Evolutionary conservation across 2,888 invertebrate genomes (phyloP).

Genomic region (Sinohyriopsis cumingii): DNA sequence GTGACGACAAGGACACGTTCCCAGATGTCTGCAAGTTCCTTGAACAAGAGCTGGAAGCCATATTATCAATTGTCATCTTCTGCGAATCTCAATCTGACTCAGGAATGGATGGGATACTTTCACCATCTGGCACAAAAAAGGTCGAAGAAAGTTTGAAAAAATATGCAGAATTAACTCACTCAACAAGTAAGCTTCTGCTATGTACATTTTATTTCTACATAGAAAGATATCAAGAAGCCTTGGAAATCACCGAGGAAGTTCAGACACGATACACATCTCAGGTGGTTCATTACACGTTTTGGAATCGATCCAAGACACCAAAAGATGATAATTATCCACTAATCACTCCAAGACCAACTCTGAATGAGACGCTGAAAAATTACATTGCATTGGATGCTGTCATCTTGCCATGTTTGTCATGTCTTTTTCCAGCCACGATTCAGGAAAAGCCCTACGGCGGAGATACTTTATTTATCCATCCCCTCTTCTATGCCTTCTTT

Average conservation of each 20-base stretch:
- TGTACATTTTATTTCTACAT: background rate
- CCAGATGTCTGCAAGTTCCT: too few relatives aligned
- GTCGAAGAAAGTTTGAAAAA: too few relatives aligned
- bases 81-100: too few relatives aligned
- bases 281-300: conserved; percentile 6
- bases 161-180: too few relatives aligned
- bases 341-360: background rate
- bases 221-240: background rate
- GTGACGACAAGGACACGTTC: too few relatives aligned
- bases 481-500: background rate
- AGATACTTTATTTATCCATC: conserved; percentile 2
- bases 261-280: background rate
- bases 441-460: background rate
- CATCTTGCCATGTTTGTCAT: background rate
- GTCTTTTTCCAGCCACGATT: conserved; percentile 1
- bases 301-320: conserved; percentile 5
- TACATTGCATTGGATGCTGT: conserved; percentile 6
- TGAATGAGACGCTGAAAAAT: background rate
- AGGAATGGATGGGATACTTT: too few relatives aligned
- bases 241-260: conserved; percentile 1
- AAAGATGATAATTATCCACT: conserved; percentile 5
- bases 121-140: too few relatives aligned
- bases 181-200: background rate
- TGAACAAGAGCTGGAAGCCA: too few relatives aligned
- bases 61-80: too few relatives aligned